Evolutionary conservation across 1,140 invertebrate species (phyloP).

Genomic region (Chymomyza costata): DNA sequence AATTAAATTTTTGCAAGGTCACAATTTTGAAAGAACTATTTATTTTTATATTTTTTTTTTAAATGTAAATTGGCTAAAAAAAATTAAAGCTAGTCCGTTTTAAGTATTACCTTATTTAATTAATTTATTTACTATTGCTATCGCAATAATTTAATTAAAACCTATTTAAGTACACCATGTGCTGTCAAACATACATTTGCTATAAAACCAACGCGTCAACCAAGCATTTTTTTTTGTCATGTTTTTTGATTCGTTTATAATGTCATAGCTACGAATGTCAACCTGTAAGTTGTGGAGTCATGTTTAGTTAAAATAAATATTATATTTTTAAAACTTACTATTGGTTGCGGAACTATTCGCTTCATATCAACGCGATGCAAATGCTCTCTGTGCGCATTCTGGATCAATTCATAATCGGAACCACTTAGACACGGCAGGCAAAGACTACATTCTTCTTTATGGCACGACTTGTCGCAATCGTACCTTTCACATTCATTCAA

Average conservation of each 20-base stretch:
- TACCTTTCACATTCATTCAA: slow-evolving; percentile 81
- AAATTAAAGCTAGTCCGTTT: too few relatives aligned
- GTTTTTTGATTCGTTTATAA: slow-evolving; percentile 40
- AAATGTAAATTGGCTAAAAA: too few relatives aligned
- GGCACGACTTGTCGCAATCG: slow-evolving; percentile 81
- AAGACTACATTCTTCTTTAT: slow-evolving; percentile 82
- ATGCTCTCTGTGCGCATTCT: slow-evolving; percentile 86
- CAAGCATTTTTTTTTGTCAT: slow-evolving; percentile 48
- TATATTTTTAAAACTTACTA: slow-evolving; percentile 77
- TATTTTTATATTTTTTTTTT: too few relatives aligned
- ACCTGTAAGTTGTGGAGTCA: slow-evolving; percentile 26
- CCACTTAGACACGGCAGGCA: slow-evolving; percentile 86
- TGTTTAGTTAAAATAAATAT: neutral
- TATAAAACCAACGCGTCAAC: slow-evolving; percentile 62
- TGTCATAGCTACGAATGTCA: slow-evolving; percentile 21
- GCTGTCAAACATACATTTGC: slow-evolving; percentile 57
- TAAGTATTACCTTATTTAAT: too few relatives aligned
- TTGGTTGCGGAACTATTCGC: slow-evolving; percentile 86
- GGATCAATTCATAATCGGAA: slow-evolving; percentile 78
- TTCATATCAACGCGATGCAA: slow-evolving; percentile 85
- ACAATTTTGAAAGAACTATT: too few relatives aligned
- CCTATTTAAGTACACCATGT: slow-evolving; percentile 47
- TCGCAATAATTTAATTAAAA: too few relatives aligned
- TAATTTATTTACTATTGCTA: slow-evolving; percentile 6
- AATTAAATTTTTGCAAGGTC: too few relatives aligned